phyloP scores from a whole-genome alignment of 2,888 invertebrate species.

The Iphiclides podalirius region DNA sequence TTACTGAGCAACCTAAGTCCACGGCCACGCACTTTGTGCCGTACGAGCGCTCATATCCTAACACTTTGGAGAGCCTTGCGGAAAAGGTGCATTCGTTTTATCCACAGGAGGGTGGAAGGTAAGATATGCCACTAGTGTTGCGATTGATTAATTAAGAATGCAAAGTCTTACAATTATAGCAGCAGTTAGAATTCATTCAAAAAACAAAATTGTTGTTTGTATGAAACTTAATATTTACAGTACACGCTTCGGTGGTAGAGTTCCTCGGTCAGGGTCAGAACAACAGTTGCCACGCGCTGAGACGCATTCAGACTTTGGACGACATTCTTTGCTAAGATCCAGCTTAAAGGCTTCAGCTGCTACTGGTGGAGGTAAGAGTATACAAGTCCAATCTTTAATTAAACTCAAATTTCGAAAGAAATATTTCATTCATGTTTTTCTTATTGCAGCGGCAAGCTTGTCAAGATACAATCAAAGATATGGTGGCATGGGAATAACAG shows the following conservation, averaged over 20 bases:
- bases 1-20: slow-evolving; percentile 94
- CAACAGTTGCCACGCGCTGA: slow-evolving; percentile 93
- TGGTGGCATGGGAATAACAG: slow-evolving; percentile 62
- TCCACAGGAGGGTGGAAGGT: slow-evolving; percentile 67
- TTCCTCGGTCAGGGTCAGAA: slow-evolving; percentile 95
- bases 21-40: slow-evolving; percentile 90
- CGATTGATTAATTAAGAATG: no score
- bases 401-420: not conserved
- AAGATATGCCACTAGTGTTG: no score
- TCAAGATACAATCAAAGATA: slow-evolving; percentile 83
- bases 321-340: slow-evolving; percentile 90
- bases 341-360: slow-evolving; percentile 85
- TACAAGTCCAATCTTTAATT: slow-evolving; percentile 1
- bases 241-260: slow-evolving; percentile 68
- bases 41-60: slow-evolving; percentile 91
- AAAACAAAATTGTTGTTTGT: slow-evolving; percentile 20
- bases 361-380: slow-evolving; percentile 44
- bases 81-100: slow-evolving; percentile 96
- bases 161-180: no score
- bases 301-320: slow-evolving; percentile 89
- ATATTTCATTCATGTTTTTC: slow-evolving; percentile 15
- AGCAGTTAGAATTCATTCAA: no score
- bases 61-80: slow-evolving; percentile 93
- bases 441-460: slow-evolving; percentile 71
- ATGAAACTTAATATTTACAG: slow-evolving; percentile 38